Percentiles rank a stretch among this genome's conserved stretches.
These are phyloP conservation scores for Toxotes chatareus DNA, from an alignment of 2,113 vertebrate genomes.

Conservation along the genomic window DNA sequence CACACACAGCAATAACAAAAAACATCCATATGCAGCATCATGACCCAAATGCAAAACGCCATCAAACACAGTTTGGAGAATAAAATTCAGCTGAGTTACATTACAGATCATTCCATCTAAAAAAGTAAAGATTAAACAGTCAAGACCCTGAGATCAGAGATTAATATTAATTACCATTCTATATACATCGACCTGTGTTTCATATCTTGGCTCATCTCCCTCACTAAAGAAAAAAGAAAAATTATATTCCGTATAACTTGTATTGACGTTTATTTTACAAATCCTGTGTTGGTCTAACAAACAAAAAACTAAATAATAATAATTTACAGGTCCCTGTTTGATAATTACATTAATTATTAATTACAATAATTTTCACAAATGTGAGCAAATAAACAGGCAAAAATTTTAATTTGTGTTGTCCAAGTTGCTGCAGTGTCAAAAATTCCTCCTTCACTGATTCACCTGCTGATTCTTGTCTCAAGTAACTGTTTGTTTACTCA, in stretches of 20 bases:
- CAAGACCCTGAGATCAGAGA: neutral
- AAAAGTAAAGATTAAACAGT: neutral
- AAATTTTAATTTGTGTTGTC: neutral
- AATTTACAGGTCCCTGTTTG: neutral
- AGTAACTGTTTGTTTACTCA: too few species aligned
- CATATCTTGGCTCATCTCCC: neutral
- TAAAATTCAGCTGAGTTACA: too few species aligned
- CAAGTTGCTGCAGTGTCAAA: neutral
- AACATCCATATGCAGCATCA: neutral
- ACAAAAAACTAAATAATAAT: neutral
- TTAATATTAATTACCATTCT: too few species aligned
- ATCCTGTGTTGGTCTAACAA: neutral
- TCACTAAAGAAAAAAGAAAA: neutral
- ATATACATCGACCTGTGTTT: neutral
- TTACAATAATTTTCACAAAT: neutral
- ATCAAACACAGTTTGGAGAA: neutral
- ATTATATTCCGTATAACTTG: neutral
- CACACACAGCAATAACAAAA: neutral
- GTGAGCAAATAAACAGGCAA: too few species aligned
- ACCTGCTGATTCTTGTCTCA: neutral
- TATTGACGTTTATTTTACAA: neutral
- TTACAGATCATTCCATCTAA: neutral
- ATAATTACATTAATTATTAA: neutral
- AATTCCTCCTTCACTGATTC: neutral
- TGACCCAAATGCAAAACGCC: conserved; percentile 10